These are phyloP conservation scores for Oasisia sp. DNA, from an alignment of 2,888 invertebrate genomes.

Conservation along the genomic window DNA sequence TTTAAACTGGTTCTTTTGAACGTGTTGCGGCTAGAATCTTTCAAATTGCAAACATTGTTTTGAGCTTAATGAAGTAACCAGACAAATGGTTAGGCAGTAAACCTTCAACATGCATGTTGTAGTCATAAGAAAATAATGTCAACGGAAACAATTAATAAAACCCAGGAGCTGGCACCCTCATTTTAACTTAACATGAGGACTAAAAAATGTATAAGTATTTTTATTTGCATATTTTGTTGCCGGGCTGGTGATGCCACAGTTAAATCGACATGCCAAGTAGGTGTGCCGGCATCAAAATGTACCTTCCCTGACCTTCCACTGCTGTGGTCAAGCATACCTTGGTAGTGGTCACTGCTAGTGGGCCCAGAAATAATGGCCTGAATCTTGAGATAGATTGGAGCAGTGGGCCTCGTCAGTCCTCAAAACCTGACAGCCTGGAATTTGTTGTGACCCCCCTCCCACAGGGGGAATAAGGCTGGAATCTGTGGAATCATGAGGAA, in stretches of 20 bases:
- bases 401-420: not conserved
- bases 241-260: not conserved
- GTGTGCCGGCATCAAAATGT: not conserved
- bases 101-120: no score
- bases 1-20: no score
- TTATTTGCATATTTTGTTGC: not conserved
- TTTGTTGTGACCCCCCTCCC: not conserved
- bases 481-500: slow-evolving; percentile 19
- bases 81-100: no score
- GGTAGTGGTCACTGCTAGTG: not conserved
- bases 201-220: no score
- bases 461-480: not conserved
- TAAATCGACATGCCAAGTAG: not conserved
- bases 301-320: not conserved
- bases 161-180: no score
- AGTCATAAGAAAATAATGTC: no score
- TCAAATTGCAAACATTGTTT: no score
- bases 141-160: no score
- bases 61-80: no score
- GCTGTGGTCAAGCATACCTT: slow-evolving; percentile 9
- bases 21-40: no score
- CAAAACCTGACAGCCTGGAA: not conserved
- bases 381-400: not conserved
- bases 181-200: no score
- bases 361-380: not conserved